Conservation (phyloP, 2,888 invertebrate genomes). For the Pandemis heparana region DNA sequence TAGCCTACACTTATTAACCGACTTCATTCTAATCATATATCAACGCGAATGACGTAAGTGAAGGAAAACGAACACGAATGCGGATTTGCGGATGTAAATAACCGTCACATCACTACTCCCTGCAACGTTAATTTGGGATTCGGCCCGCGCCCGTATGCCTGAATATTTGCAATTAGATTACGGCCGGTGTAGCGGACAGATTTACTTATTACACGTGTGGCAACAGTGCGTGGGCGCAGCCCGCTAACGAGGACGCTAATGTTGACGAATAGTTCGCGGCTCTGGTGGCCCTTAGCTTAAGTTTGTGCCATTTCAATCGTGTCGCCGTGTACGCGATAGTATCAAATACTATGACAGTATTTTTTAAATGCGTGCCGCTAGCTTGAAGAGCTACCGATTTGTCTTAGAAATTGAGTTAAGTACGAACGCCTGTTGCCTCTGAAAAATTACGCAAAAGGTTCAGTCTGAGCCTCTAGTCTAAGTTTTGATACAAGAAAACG, state of each 20-base stretch:
- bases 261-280: neutral
- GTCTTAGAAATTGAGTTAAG: too few relatives aligned
- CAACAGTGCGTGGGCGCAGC: conserved; percentile 11
- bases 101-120: conserved; percentile 9
- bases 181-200: conserved; percentile 52
- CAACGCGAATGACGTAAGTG: neutral
- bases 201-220: conserved; percentile 16
- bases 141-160: conserved; percentile 54
- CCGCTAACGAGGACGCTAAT: conserved; percentile 7
- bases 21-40: too few relatives aligned
- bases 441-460: too few relatives aligned
- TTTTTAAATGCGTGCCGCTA: too few relatives aligned
- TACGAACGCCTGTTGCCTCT: too few relatives aligned
- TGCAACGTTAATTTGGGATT: conserved; percentile 57
- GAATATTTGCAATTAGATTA: conserved; percentile 72
- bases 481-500: too few relatives aligned
- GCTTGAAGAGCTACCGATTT: too few relatives aligned
- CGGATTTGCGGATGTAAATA: neutral
- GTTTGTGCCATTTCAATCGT: too few relatives aligned
- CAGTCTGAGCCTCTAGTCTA: too few relatives aligned
- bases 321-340: too few relatives aligned
- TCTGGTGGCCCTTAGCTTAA: neutral
- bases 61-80: neutral
- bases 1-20: too few relatives aligned
- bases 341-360: too few relatives aligned